Evolutionary conservation across 2,113 vertebrate species (phyloP).

Genomic region (Plecotus auritus): DNA sequence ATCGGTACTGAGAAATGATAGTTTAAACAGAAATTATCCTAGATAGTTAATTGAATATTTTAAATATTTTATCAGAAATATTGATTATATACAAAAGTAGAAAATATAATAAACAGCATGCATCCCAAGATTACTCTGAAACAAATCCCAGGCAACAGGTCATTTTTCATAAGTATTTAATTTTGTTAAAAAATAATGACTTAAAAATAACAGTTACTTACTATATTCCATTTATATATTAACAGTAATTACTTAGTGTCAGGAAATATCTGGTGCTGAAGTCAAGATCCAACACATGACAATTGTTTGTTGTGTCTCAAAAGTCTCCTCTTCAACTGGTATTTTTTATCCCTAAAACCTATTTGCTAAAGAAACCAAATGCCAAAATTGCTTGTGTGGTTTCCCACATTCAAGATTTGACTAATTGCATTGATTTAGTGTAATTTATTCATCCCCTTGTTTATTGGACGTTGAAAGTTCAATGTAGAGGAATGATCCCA

Average conservation of each 20-base stretch:
- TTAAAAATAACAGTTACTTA: background rate
- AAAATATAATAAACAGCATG: background rate
- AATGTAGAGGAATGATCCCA: background rate
- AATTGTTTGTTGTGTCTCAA: background rate
- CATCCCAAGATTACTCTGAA: background rate
- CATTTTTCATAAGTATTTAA: background rate
- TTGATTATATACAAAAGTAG: background rate
- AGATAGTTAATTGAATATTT: background rate
- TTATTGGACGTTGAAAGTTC: background rate
- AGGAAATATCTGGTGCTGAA: background rate
- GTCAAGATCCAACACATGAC: background rate
- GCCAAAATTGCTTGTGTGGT: background rate
- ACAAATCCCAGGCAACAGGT: background rate
- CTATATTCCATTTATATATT: background rate
- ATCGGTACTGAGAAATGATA: background rate
- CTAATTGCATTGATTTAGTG: background rate
- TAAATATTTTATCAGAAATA: background rate
- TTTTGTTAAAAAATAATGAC: background rate
- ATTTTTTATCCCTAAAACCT: background rate
- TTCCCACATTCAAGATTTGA: background rate
- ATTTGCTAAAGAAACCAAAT: background rate
- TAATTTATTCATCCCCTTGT: background rate
- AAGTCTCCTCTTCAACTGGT: background rate
- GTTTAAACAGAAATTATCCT: background rate
- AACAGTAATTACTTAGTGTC: background rate